phyloP scores from a whole-genome alignment of 2,113 vertebrate species.

The Periophthalmus modestus region DNA sequence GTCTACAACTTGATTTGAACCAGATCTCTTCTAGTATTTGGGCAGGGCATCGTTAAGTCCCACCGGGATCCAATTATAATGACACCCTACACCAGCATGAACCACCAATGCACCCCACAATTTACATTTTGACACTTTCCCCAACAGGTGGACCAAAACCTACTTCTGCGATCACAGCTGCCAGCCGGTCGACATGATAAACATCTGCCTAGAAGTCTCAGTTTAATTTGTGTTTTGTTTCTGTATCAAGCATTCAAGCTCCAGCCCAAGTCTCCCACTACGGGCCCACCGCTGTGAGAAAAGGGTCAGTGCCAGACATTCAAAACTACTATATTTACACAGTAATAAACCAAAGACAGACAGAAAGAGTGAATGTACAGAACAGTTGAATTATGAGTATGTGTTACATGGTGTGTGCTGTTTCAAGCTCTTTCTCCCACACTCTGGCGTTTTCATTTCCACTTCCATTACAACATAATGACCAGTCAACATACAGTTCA shows the following conservation, averaged over 20 bases:
- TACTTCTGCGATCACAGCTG: constrained; percentile 20
- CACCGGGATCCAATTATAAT: constrained; percentile 42
- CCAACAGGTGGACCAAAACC: constrained; percentile 52
- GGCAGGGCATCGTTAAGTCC: constrained; percentile 60
- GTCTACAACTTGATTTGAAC: constrained; percentile 58
- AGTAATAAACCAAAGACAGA: constrained; percentile 57
- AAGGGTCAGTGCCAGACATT: constrained; percentile 56
- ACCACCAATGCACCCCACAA: constrained; percentile 24
- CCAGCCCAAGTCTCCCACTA: constrained; percentile 55
- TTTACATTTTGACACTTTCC: constrained; percentile 38
- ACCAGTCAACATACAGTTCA: constrained; percentile 12
- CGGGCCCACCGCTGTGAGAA: constrained; percentile 55
- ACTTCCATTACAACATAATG: constrained; percentile 8
- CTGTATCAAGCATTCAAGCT: constrained; percentile 17
- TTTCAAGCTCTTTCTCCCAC: constrained; percentile 6
- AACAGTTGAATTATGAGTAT: constrained; percentile 1
- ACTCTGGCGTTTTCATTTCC: constrained; percentile 1
- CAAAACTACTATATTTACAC: constrained; percentile 67
- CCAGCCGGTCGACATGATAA: constrained; percentile 11
- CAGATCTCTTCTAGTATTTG: constrained; percentile 59
- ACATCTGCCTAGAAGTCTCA: background rate
- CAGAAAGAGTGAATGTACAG: constrained; percentile 38
- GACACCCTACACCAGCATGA: constrained; percentile 36
- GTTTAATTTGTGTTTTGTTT: background rate
- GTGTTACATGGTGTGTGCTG: constrained; percentile 23